Evolutionary conservation across 2,888 invertebrate genomes (phyloP), one percentile per base, ranked within the genome.

Genomic region (Tortricodes alternella): DNA sequence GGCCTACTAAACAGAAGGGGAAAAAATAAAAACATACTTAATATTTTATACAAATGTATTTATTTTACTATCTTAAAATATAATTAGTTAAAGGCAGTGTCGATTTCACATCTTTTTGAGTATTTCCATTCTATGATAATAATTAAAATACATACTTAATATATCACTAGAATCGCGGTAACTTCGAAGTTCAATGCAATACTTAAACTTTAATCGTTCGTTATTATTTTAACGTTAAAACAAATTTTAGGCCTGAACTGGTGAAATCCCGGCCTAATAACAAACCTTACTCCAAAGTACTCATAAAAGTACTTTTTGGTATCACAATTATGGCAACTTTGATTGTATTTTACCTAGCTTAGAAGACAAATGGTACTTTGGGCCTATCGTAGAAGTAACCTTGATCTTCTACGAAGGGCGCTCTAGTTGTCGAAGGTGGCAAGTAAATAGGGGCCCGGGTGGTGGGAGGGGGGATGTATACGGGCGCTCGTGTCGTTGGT

Each of bases 41-140:
- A 21, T 46, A 27, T 51, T 61, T 59, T 52, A 50, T 44, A 56
- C 79, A 74, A 78, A 74, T 71, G 73, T 73, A 70, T 74, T n/a
- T n/a, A n/a, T n/a, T 83, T 81, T 84, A 83, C 63, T 78, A 77
- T 71, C 75, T 74, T 77, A 78, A 66, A 64, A 68, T 80, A 81
- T 60, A 76, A 85, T 87, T 85, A 85, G 83, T 85, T 78, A 77
- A 78, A 78, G 89, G 89, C 89, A 89, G 89, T 89, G 89, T 77
- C 79, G 77, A 72, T 78, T 78, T 65, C 67, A 68, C 73, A 70
- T 80, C 70, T 73, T 74, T 75, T 78, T 89, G 89, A 89, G 89
- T 89, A 89, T 89, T 88, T 76, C 62, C 67, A 69, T 65, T 72
- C 52, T 50, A 48, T 52, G 53, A 53, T 57, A 49, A 71, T 67